Evolutionary conservation across 2,113 vertebrate species (phyloP).

Genomic region (Fregata magnificens): DNA sequence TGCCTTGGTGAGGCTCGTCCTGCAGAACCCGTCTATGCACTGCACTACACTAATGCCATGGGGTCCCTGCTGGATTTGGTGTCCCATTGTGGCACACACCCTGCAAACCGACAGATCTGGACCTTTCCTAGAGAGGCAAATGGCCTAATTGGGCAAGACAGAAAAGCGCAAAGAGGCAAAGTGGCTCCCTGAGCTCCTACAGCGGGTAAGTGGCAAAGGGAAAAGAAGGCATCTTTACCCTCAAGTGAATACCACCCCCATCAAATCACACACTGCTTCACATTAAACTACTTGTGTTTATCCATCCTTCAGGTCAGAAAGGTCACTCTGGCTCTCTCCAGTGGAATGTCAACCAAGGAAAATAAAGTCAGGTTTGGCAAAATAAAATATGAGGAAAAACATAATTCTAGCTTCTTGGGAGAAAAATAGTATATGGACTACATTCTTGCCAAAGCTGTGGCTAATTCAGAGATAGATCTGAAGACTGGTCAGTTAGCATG

Average conservation of each 20-base stretch:
- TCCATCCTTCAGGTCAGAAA: background rate
- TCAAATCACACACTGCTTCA: background rate
- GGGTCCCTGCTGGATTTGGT: background rate
- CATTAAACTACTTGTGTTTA: background rate
- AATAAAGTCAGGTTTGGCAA: background rate
- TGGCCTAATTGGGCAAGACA: background rate
- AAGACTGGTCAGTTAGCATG: background rate
- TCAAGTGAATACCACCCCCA: background rate
- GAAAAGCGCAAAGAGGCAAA: background rate
- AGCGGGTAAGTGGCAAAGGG: background rate
- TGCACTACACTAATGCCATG: too few species aligned
- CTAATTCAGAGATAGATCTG: background rate
- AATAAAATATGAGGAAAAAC: background rate
- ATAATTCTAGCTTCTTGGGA: background rate
- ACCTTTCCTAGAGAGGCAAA: background rate
- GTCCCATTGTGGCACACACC: background rate
- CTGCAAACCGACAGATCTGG: background rate
- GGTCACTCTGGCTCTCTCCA: background rate
- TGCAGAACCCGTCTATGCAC: background rate
- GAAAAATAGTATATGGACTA: background rate
- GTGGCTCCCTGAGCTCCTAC: background rate
- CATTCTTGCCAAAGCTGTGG: background rate
- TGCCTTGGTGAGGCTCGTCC: background rate
- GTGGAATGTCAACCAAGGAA: background rate
- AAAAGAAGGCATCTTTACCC: background rate